Evolutionary conservation across 2,888 invertebrate genomes (phyloP), one percentile per base, ranked within the genome.

Genomic region (Harpagoxenus sublaevis): DNA sequence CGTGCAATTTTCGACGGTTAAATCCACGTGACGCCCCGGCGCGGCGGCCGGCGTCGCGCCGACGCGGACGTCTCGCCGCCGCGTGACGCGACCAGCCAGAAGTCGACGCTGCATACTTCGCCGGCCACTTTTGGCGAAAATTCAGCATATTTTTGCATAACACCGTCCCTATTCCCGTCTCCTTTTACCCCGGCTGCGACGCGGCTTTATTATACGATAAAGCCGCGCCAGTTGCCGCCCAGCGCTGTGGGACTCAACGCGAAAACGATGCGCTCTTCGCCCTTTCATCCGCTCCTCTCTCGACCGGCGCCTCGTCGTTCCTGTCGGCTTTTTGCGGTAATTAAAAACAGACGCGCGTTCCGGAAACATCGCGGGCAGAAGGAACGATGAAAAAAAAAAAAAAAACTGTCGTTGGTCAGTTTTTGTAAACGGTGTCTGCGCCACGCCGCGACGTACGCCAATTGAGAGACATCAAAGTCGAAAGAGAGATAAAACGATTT

Each of bases 101-200:
- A 88, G 88, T 86, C 74, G 78, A 42, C 57, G 39, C 51, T 39
- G 74, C 65, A 86, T 68, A 87, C 62, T 87, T 84, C 15, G 66
- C 77, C 66, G 74, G 60, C 68, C 71, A 68, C 68, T 73, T 70
- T 83, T 68, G 74, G 71, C 63, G 85, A 82, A 84, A 85, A 88
- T 83, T 86, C 88, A 83, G 88, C 88, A 88, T 88, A 88, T 81
- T 88, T 88, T 88, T 88, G 88, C 88, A 88, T 88, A 86, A 88
- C 86, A 57, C 73, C 84, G 57, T 73, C 68, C 84, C 55, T 39
- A 23, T 51, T 42, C 48, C n/a, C 79, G 0, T 68, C 51, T 79
- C 62, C 77, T 65, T 42, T 53, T 57, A 57, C 28, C 23, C 63
- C 62, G 68, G 18, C 51, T 53, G 70, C 74, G 48, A 57, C 63